Evolutionary conservation across 2,113 vertebrate species (phyloP).

Genomic region (Symphodus melops): DNA sequence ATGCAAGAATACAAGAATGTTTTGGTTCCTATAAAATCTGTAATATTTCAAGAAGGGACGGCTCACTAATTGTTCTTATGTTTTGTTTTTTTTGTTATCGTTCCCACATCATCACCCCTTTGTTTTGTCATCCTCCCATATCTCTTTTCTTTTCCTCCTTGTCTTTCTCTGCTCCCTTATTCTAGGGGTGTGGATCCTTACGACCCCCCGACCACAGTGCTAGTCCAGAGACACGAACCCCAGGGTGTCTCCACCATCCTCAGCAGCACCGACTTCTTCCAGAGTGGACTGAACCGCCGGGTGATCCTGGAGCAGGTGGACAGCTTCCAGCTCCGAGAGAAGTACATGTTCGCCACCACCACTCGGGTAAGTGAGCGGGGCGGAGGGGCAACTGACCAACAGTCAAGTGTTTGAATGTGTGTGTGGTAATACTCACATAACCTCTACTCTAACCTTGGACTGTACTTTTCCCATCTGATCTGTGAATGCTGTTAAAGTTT

Average conservation of each 20-base stretch:
- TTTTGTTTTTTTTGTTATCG: not conserved
- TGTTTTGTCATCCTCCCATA: no score
- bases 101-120: not conserved
- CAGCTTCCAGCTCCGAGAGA: constrained; percentile 96
- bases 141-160: no score
- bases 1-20: not conserved
- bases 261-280: constrained; percentile 96
- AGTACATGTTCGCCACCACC: constrained; percentile 97
- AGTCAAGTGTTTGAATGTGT: not conserved
- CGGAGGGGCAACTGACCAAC: not conserved
- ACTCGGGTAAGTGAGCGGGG: constrained; percentile 85
- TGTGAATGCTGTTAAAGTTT: not conserved
- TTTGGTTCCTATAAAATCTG: not conserved
- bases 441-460: no score
- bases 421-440: no score
- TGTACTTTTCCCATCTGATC: not conserved
- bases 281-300: constrained; percentile 89
- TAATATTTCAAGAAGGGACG: not conserved
- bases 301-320: constrained; percentile 91
- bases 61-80: not conserved
- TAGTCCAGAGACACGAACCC: constrained; percentile 93
- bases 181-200: constrained; percentile 93
- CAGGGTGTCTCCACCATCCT: constrained; percentile 90
- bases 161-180: not conserved
- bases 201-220: constrained; percentile 89